A percentile compares a stretch with the other conserved stretches of the same genome.
These are phyloP conservation scores for Acrocera orbiculus DNA, from an alignment of 2,888 invertebrate species.

Conservation along the genomic window DNA sequence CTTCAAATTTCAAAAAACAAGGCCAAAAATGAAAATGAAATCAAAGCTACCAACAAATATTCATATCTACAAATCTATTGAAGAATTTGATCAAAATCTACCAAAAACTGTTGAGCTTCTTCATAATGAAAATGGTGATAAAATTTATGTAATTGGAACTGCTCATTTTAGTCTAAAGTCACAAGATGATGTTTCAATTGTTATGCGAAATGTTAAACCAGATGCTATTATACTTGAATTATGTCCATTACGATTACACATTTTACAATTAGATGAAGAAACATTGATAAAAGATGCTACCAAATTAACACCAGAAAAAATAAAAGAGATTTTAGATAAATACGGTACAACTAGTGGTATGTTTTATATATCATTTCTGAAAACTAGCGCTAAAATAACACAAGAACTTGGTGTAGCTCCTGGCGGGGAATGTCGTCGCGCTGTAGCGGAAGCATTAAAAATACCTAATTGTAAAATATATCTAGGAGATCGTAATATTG, in stretches of 20 bases:
- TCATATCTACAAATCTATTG: constrained; percentile 7
- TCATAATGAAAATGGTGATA: constrained; percentile 52
- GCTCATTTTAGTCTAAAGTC: constrained; percentile 88
- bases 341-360: constrained; percentile 38
- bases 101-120: constrained; percentile 52
- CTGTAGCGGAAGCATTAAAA: constrained; percentile 54
- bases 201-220: constrained; percentile 27
- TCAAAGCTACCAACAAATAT: constrained; percentile 4
- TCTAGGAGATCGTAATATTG: constrained; percentile 78
- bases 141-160: constrained; percentile 81
- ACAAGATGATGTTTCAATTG: constrained; percentile 70
- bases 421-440: constrained; percentile 84
- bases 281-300: constrained; percentile 67
- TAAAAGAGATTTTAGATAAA: constrained; percentile 18
- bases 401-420: constrained; percentile 88
- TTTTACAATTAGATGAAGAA: constrained; percentile 74
- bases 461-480: constrained; percentile 55
- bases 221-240: constrained; percentile 80
- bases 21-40: too few species aligned
- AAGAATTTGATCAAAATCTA: constrained; percentile 15
- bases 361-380: constrained; percentile 66
- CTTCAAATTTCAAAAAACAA: too few species aligned
- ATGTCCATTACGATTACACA: constrained; percentile 65
- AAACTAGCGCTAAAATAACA: constrained; percentile 78
- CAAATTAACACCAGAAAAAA: constrained; percentile 55